These are phyloP conservation scores for Halocynthia roretzi DNA, from an alignment of 23 tunicate genomes.

Conservation along the genomic window DNA sequence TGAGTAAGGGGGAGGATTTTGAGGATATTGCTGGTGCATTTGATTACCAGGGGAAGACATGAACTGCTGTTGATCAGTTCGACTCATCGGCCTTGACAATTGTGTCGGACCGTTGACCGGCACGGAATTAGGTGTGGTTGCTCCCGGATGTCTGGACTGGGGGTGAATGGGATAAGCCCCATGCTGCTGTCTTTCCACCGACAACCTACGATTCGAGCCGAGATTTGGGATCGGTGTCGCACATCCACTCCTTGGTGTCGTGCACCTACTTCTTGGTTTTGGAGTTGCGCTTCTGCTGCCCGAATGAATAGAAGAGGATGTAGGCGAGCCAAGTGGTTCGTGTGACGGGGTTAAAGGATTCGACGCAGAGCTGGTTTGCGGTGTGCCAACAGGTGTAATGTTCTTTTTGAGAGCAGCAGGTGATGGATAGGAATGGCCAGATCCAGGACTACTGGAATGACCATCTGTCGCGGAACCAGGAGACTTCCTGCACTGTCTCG, in stretches of 20 bases:
- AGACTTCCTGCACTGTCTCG: constrained; percentile 43
- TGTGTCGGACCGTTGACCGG: not conserved
- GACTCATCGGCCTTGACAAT: not conserved
- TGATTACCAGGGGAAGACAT: not conserved
- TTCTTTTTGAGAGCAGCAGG: constrained; percentile 33
- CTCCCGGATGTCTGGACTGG: not conserved
- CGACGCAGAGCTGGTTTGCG: not conserved
- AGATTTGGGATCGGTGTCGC: constrained; percentile 7
- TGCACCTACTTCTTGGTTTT: constrained; percentile 18
- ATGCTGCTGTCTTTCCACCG: not conserved
- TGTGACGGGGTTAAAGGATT: constrained; percentile 30
- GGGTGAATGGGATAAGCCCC: not conserved
- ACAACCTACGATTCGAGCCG: not conserved
- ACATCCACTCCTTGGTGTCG: constrained; percentile 1
- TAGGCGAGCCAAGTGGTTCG: constrained; percentile 31
- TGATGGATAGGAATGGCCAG: constrained; percentile 46
- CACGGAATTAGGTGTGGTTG: not conserved
- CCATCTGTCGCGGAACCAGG: constrained; percentile 66
- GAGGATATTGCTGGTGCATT: not conserved
- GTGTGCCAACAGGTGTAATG: not conserved
- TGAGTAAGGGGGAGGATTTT: too few relatives aligned
- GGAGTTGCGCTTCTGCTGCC: constrained; percentile 49
- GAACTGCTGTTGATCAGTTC: not conserved
- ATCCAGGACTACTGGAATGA: constrained; percentile 50
- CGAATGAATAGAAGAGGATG: constrained; percentile 26